Percentiles rank a stretch among this genome's conserved stretches.
phyloP scores from a whole-genome alignment of 2,888 invertebrate genomes.

The Drosophila peninsularis region DNA sequence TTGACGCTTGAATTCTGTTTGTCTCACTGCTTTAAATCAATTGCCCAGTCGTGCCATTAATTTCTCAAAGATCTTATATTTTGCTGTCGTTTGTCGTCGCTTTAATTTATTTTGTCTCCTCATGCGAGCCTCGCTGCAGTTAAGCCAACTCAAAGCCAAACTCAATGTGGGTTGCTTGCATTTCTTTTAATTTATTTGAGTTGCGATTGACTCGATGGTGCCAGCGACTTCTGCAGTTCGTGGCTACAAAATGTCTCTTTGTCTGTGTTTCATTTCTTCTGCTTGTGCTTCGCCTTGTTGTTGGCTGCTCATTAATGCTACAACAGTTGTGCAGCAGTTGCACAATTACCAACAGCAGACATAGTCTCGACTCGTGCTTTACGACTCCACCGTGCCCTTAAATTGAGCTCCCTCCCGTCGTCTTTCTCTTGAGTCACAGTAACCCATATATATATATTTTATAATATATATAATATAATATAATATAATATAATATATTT shows the following conservation, averaged over 20 bases:
- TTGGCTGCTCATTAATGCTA: constrained; percentile 54
- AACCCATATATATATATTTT: too few species aligned
- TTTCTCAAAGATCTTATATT: constrained; percentile 57
- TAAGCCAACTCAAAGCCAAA: constrained; percentile 31
- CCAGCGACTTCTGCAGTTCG: constrained; percentile 27
- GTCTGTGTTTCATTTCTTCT: constrained; percentile 1
- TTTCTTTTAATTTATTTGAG: constrained; percentile 73
- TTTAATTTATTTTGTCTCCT: constrained; percentile 72
- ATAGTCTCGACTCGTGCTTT: constrained; percentile 29
- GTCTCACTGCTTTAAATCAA: constrained; percentile 65
- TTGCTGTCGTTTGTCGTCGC: constrained; percentile 49
- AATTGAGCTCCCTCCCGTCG: constrained; percentile 4
- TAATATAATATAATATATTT: too few species aligned
- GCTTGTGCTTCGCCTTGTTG: constrained; percentile 21
- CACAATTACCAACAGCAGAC: constrained; percentile 45
- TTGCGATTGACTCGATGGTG: constrained; percentile 51
- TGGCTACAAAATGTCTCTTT: constrained; percentile 30
- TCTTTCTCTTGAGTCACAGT: constrained; percentile 27
- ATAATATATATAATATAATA: too few species aligned
- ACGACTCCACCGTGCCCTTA: constrained; percentile 36
- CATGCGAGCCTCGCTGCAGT: constrained; percentile 50
- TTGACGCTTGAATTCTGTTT: constrained; percentile 35
- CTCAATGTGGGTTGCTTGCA: constrained; percentile 61
- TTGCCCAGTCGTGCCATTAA: constrained; percentile 61
- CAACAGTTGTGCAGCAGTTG: constrained; percentile 47